Percentiles rank a stretch among this genome's conserved stretches.
Evolutionary conservation across 2,113 vertebrate genomes (phyloP).

Genomic region (Tachysurus fulvidraco): DNA sequence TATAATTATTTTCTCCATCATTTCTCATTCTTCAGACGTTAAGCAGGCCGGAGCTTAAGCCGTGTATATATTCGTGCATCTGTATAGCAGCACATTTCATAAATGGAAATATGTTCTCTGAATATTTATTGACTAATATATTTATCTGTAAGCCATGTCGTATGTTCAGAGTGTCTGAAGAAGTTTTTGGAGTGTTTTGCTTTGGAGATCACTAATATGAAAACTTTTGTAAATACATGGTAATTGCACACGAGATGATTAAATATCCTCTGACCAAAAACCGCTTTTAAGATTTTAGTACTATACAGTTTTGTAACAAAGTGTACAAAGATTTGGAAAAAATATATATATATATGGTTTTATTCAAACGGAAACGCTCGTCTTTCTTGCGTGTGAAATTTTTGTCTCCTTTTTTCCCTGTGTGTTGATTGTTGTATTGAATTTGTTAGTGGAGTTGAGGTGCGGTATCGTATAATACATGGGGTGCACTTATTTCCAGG

Average conservation of each 20-base stretch:
- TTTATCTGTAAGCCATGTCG: slow-evolving; percentile 99
- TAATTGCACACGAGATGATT: slow-evolving; percentile 96
- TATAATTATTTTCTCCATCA: slow-evolving; percentile 91
- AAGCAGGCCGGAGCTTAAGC: slow-evolving; percentile 85
- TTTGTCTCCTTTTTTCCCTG: neutral
- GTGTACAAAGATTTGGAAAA: slow-evolving; percentile 90
- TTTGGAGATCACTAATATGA: slow-evolving; percentile 92
- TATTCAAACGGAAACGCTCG: slow-evolving; percentile 81
- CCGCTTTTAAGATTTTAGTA: slow-evolving; percentile 92
- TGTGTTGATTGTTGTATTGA: neutral
- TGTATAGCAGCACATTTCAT: slow-evolving; percentile 99
- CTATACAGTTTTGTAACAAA: slow-evolving; percentile 98
- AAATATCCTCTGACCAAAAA: slow-evolving; percentile 98
- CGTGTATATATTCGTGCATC: slow-evolving; percentile 93
- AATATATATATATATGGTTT: slow-evolving; percentile 97
- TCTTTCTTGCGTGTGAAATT: slow-evolving; percentile 48
- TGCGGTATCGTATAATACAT: no score
- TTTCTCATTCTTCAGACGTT: slow-evolving; percentile 89
- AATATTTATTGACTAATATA: slow-evolving; percentile 99
- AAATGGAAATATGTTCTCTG: slow-evolving; percentile 99
- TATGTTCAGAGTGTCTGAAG: slow-evolving; percentile 91
- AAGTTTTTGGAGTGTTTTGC: slow-evolving; percentile 79
- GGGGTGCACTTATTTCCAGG: no score
- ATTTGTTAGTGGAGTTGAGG: no score
- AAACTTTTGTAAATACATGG: slow-evolving; percentile 92